phyloP scores from a whole-genome alignment of 2,113 vertebrate genomes.

The Menidia beryllina region DNA sequence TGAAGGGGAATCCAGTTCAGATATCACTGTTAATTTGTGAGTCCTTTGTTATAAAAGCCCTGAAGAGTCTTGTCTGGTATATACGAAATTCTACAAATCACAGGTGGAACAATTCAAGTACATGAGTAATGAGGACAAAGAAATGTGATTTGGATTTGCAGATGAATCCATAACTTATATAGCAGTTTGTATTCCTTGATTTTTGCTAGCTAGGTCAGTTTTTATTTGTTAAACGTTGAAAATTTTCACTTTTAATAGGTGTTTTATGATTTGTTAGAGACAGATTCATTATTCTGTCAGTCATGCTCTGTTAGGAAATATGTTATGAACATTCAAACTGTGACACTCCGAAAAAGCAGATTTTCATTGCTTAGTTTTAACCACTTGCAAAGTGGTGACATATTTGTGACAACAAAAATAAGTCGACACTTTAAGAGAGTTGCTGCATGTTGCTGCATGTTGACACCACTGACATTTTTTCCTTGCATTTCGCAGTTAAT shows the following conservation, averaged over 20 bases:
- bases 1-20: conserved; percentile 3
- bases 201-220: not conserved
- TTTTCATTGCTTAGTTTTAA: conserved; percentile 23
- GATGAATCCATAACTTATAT: not conserved
- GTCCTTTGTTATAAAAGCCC: not conserved
- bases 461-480: conserved; percentile 8
- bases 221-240: not conserved
- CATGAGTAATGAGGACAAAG: not conserved
- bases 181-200: not conserved
- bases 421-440: not conserved
- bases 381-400: not conserved
- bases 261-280: too few relatives aligned
- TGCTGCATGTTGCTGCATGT: not conserved
- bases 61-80: conserved; percentile 10
- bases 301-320: not conserved
- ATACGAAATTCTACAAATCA: not conserved
- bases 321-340: not conserved
- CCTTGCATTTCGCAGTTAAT: not conserved
- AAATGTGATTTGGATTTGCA: conserved; percentile 10
- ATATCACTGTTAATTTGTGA: conserved; percentile 4
- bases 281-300: too few relatives aligned
- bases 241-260: too few relatives aligned
- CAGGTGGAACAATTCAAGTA: not conserved
- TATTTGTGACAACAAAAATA: conserved; percentile 19
- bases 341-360: not conserved